Percentiles rank a stretch among this genome's conserved stretches.
Conservation (phyloP, 2,797 vertebrate species). For the Muscicapa comitata region DNA sequence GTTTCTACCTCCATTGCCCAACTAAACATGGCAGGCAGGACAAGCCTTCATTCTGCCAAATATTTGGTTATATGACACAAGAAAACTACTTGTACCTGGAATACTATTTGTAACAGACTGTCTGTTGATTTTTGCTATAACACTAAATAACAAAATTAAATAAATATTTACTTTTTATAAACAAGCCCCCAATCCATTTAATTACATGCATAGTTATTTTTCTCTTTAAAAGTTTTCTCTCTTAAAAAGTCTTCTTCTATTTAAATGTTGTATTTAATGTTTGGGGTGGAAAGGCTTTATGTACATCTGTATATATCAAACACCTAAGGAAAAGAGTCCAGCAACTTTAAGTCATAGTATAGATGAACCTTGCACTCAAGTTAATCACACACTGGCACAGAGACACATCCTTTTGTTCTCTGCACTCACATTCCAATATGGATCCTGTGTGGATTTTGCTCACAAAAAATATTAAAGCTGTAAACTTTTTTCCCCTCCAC, state of each 20-base stretch:
- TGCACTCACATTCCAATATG: constrained; percentile 28
- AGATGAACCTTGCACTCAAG: not conserved
- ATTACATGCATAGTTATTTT: not conserved
- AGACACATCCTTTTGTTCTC: constrained; percentile 34
- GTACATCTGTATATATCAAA: not conserved
- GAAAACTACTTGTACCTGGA: not conserved
- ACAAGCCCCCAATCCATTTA: accelerated
- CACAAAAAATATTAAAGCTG: constrained; percentile 59
- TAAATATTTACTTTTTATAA: not conserved
- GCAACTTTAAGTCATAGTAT: not conserved
- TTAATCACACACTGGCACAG: constrained; percentile 23
- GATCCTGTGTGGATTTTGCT: constrained; percentile 54
- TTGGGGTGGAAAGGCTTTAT: not conserved
- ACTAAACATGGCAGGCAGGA: not conserved
- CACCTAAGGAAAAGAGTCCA: not conserved
- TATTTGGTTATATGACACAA: not conserved
- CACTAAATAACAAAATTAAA: not conserved
- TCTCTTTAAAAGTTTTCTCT: no score
- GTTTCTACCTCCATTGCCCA: not conserved
- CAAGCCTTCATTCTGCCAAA: not conserved
- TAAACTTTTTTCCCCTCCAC: constrained; percentile 44
- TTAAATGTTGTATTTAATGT: not conserved
- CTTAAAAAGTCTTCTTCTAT: no score
- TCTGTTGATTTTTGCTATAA: not conserved
- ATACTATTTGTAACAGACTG: not conserved